Evolutionary conservation across 2,113 vertebrate genomes (phyloP).

Genomic region (Paramisgurnus dabryanus): DNA sequence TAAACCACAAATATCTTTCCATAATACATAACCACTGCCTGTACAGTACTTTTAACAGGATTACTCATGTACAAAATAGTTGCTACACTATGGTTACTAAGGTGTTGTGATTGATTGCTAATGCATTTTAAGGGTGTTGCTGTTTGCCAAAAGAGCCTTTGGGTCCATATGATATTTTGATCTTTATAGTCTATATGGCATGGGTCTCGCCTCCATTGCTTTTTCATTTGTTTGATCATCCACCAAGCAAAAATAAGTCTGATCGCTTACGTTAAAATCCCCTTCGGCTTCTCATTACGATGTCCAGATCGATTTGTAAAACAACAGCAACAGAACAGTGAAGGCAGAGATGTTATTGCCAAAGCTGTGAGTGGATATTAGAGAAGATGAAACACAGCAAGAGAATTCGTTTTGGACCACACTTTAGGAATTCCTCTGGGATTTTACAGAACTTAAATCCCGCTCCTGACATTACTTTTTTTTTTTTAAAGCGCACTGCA

Average conservation of each 20-base stretch:
- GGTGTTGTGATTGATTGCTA: no score
- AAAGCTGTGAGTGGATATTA: conserved; percentile 32
- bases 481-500: conserved; percentile 26
- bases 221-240: background rate
- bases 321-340: background rate
- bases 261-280: background rate
- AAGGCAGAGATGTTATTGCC: conserved; percentile 29
- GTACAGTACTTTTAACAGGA: no score
- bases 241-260: no score
- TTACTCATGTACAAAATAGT: no score
- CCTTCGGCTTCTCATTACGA: conserved; percentile 14
- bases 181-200: no score
- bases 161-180: no score
- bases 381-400: conserved; percentile 13
- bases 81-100: no score
- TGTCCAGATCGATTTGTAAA: conserved; percentile 5
- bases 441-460: conserved; percentile 13
- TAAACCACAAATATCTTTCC: no score
- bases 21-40: no score
- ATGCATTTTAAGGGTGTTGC: no score
- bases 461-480: conserved; percentile 2
- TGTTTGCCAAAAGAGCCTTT: no score
- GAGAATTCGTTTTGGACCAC: background rate
- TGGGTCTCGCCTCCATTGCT: no score
- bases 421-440: conserved; percentile 9